Evolutionary conservation across 2,888 invertebrate species (phyloP), one percentile per base, ranked within the genome.

Genomic region (Atethmia centrago): DNA sequence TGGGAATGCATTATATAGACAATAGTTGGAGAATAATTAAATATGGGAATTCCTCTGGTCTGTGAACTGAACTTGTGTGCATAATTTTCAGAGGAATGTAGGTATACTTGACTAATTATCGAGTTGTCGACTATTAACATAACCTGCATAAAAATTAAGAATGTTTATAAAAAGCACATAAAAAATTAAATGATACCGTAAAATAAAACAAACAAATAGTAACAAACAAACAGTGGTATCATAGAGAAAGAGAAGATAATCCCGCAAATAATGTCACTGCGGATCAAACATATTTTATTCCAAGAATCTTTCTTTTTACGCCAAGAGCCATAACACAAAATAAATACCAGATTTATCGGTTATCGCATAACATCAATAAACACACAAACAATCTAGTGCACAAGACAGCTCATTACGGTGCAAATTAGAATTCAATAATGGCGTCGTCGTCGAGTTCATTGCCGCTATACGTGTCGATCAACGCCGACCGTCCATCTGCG

Each of bases 391-490:
- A 82, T 77, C 74, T 83, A 74, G 85, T 79, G 71, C 77, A 78
- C 67, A 73, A 77, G 78, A 77, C 71, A 71, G 62, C 84, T 84
- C 84, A 87, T 85, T 85, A 87, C 74, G 63, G 51, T 74, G 69
- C 84, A 87, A 83, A 92, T 91, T 89, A 89, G 83, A 85, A 92
- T 90, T 89, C 88, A 88, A 85, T 87, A 87, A 85, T 82, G 86
- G 83, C 82, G 78, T 63, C 40, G 36, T 36, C 80, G 79, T 66
- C 14, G 86, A 88, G 92, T 89, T 90, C 91, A 88, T 86, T 90
- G 90, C 79, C 89, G 84, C 79, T 75, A 81, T 78, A 85, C 87
- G 87, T 85, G 85, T 83, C 88, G 84, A 85, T 83, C 79, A 79
- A 80, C 77, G 72, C 79, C 69, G 79, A 67, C 75, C 80, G 72